These are phyloP conservation scores for Sigmodon hispidus DNA, from an alignment of 2,113 vertebrate species.

Conservation along the genomic window DNA sequence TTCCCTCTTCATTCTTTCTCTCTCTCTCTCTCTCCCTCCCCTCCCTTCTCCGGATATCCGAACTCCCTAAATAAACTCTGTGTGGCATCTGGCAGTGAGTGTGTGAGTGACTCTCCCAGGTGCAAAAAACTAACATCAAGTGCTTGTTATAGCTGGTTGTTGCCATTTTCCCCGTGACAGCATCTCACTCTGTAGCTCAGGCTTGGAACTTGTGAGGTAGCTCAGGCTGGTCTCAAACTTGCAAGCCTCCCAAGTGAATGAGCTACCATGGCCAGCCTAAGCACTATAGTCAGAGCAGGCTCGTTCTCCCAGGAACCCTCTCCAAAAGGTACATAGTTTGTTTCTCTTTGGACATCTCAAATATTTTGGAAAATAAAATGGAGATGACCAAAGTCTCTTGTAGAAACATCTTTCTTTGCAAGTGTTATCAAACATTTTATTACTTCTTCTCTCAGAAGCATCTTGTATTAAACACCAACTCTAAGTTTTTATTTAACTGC, in stretches of 20 bases:
- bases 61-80: too few species aligned
- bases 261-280: not conserved
- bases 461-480: not conserved
- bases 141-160: not conserved
- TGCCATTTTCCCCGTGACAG: not conserved
- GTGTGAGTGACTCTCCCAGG: too few species aligned
- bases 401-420: slow-evolving; percentile 28
- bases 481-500: not conserved
- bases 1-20: too few species aligned
- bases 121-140: slow-evolving; percentile 44
- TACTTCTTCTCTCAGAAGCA: slow-evolving; percentile 19
- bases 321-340: not conserved
- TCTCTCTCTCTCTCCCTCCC: too few species aligned
- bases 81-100: too few species aligned
- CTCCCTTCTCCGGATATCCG: too few species aligned
- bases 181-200: not conserved
- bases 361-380: slow-evolving; percentile 57
- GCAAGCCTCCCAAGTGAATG: not conserved
- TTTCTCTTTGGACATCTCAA: slow-evolving; percentile 14
- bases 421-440: slow-evolving; percentile 40
- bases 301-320: not conserved
- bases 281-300: not conserved
- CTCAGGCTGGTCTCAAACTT: not conserved
- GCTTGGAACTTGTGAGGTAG: not conserved
- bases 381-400: slow-evolving; percentile 1